Base-by-base conservation (phyloP, 2,113 vertebrate species). In the Chaenogobius annularis region DNA sequence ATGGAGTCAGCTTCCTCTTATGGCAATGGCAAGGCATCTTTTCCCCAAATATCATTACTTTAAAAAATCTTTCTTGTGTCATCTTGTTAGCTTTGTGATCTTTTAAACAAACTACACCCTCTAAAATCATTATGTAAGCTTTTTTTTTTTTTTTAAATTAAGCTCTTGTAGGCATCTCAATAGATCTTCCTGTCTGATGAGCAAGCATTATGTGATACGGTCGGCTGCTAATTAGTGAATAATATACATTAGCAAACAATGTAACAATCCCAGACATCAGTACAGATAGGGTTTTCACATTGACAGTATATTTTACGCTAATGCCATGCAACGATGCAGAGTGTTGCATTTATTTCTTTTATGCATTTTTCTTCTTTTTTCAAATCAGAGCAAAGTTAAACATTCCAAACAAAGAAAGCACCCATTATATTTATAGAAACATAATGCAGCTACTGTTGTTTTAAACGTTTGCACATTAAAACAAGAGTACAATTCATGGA, bases 241-340 rank as follows among this genome's bases (percentile, higher is more conserved):
- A 82, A 77, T 82, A 78, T 80, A 85, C 85, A 90, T 85, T 66
- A 83, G 80, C 74, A 77, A 75, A 81, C 75, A 82, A 70, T 40
- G 44, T 61, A 82, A 54, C n/a, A 54, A 78, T 77, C 73, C 22
- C 85, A 85, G 62, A 87, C 82, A 83, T 81, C 81, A 83, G 79
- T 78, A 83, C 40, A 77, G 73, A 89, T 74, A 79, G 65, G 72
- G 72, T 78, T 66, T 69, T 85, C 55, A 86, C 71, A 86, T 83
- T 81, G 83, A 88, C 73, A 77, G 17, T 40, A 63, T 66, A 66
- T 43, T 66, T 43, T 76, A 78, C 69, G 78, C 70, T 69, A 76
- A 81, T 82, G 56, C 61, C 85, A 88, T 87, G 89, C 85, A 83
- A 87, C 84, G 63, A 77, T 81, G 77, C 83, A 78, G 46, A 85